phyloP scores from a whole-genome alignment of 2,113 vertebrate genomes.

The Geococcyx californianus region DNA sequence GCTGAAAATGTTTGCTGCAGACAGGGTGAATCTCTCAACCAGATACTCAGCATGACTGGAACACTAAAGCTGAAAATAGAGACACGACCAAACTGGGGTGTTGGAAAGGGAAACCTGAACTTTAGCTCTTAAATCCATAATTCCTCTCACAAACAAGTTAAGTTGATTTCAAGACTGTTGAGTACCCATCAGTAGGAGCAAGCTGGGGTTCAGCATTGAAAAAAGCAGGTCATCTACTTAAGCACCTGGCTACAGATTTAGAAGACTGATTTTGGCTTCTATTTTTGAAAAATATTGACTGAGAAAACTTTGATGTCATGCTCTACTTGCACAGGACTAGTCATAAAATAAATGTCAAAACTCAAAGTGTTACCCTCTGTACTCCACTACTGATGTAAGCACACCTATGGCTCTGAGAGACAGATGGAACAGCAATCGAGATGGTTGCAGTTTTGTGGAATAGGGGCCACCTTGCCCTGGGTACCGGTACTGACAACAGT shows the following conservation, averaged over 20 bases:
- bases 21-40: not conserved
- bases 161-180: not conserved
- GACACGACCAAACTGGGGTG: not conserved
- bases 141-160: not conserved
- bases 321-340: not conserved
- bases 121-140: not conserved
- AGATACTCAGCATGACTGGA: not conserved
- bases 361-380: not conserved
- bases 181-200: not conserved
- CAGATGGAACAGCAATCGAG: not conserved
- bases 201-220: not conserved
- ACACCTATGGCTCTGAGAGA: rapidly evolving
- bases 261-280: not conserved
- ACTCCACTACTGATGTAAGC: not conserved
- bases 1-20: not conserved
- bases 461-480: not conserved
- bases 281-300: not conserved
- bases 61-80: not conserved
- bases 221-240: not conserved
- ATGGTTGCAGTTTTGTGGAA: not conserved
- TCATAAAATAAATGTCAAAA: not conserved
- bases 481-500: not conserved
- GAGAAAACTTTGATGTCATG: not conserved
- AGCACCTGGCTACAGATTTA: not conserved
- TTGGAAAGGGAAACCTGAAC: not conserved